Percentiles rank a stretch among this genome's conserved stretches.
Evolutionary conservation across 2,888 invertebrate genomes (phyloP).

Genomic region (Pasiphila rectangulata): DNA sequence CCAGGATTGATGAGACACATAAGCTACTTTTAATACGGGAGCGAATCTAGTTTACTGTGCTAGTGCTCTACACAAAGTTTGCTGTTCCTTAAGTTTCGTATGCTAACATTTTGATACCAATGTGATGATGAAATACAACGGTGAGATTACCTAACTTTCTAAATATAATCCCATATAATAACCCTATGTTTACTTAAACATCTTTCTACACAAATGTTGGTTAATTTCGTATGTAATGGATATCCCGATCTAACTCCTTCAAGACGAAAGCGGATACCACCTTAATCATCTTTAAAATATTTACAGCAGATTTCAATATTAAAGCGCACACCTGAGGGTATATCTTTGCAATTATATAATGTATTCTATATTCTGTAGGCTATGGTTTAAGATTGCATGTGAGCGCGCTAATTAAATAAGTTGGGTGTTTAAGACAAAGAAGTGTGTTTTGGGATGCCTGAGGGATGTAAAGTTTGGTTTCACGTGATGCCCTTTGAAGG

Average conservation of each 20-base stretch:
- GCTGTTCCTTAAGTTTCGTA: too few relatives aligned
- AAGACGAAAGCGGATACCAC: slow-evolving; percentile 31
- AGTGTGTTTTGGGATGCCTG: slow-evolving; percentile 42
- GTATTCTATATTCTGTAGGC: neutral
- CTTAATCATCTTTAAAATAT: slow-evolving; percentile 46
- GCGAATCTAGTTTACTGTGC: too few relatives aligned
- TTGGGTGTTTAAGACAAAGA: slow-evolving; percentile 59
- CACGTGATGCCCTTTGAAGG: neutral
- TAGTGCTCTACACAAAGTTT: too few relatives aligned
- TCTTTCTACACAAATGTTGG: neutral
- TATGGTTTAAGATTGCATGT: slow-evolving; percentile 21
- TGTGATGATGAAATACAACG: too few relatives aligned
- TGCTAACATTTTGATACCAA: too few relatives aligned
- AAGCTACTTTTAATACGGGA: too few relatives aligned
- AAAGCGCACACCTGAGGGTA: slow-evolving; percentile 30
- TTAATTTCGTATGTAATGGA: slow-evolving; percentile 7
- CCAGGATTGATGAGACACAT: too few relatives aligned
- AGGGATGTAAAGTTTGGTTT: slow-evolving; percentile 25
- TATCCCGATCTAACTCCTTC: slow-evolving; percentile 16
- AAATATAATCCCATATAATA: too few relatives aligned
- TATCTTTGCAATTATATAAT: neutral
- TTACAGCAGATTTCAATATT: slow-evolving; percentile 44
- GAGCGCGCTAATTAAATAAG: slow-evolving; percentile 64
- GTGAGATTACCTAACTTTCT: too few relatives aligned
- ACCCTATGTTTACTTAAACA: neutral